A percentile compares a stretch with the other conserved stretches of the same genome.
Evolutionary conservation across 2,113 vertebrate species (phyloP).

Genomic region (Epinephelus fuscoguttatus): DNA sequence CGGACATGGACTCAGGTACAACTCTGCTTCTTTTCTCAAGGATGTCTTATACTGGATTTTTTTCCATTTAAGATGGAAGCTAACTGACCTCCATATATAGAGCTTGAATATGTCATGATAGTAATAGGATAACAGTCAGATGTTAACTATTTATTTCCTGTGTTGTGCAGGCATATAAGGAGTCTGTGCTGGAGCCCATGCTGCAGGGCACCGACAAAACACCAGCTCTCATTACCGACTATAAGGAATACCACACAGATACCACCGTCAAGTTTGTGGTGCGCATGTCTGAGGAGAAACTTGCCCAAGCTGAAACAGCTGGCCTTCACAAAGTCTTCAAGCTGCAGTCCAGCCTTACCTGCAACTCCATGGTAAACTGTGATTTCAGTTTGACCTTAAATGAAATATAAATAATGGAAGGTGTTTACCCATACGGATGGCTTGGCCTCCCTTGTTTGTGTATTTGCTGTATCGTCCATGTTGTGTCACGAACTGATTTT

Average conservation of each 20-base stretch:
- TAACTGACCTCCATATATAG: not conserved
- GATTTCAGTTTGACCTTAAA: not conserved
- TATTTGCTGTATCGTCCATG: not conserved
- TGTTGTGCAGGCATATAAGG: constrained; percentile 91
- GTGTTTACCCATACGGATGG: no score
- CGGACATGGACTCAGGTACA: constrained; percentile 98
- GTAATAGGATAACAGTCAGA: not conserved
- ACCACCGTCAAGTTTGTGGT: constrained; percentile 97
- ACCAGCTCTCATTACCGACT: constrained; percentile 95
- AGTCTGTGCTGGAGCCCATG: constrained; percentile 98
- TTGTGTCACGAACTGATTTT: not conserved
- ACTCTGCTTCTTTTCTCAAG: not conserved
- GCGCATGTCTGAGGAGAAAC: constrained; percentile 98
- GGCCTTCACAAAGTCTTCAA: constrained; percentile 99
- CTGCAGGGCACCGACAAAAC: constrained; percentile 97
- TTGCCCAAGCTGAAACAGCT: constrained; percentile 95
- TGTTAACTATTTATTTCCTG: not conserved
- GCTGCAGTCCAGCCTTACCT: constrained; percentile 97
- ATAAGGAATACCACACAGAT: constrained; percentile 99
- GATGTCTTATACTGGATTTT: not conserved
- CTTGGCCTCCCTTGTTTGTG: not conserved
- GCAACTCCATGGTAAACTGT: constrained; percentile 95
- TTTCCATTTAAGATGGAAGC: no score
- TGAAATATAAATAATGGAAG: not conserved
- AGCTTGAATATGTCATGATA: not conserved